Evolutionary conservation across 2,888 invertebrate genomes (phyloP).

Genomic region (Halictus quadricinctus): DNA sequence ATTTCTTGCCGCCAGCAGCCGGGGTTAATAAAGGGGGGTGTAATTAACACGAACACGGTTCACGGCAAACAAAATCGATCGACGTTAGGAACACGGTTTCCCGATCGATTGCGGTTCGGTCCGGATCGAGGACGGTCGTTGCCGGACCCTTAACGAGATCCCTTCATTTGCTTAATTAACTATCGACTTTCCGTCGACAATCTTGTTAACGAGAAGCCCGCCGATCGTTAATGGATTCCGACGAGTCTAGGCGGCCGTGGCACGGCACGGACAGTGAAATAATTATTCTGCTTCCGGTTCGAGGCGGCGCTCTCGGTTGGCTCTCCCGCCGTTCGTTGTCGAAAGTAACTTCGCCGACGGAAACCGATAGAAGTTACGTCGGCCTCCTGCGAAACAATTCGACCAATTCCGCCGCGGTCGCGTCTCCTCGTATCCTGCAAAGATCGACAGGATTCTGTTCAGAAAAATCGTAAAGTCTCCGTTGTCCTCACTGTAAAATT

Average conservation of each 20-base stretch:
- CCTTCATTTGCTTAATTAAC: constrained; percentile 69
- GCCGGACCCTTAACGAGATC: constrained; percentile 58
- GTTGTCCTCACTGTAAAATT: not conserved
- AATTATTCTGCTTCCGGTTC: constrained; percentile 40
- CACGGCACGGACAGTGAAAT: constrained; percentile 28
- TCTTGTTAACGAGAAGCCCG: constrained; percentile 65
- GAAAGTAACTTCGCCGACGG: constrained; percentile 3
- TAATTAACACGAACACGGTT: not conserved
- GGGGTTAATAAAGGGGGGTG: not conserved
- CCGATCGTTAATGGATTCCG: constrained; percentile 63
- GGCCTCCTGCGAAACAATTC: not conserved
- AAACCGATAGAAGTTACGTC: constrained; percentile 3
- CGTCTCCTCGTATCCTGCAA: not conserved
- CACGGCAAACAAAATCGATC: not conserved
- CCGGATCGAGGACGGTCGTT: constrained; percentile 37
- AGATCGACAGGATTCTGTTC: not conserved
- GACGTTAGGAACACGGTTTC: not conserved
- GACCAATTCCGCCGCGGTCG: not conserved
- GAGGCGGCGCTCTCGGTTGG: not conserved
- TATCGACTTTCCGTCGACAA: constrained; percentile 67
- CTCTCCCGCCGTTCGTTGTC: not conserved
- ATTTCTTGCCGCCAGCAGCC: not conserved
- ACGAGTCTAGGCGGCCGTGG: constrained; percentile 20
- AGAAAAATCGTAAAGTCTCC: not conserved
- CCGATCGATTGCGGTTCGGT: constrained; percentile 26